Evolutionary conservation across 2,888 invertebrate genomes (phyloP), one percentile per base, ranked within the genome.

Genomic region (Melieria omissa): DNA sequence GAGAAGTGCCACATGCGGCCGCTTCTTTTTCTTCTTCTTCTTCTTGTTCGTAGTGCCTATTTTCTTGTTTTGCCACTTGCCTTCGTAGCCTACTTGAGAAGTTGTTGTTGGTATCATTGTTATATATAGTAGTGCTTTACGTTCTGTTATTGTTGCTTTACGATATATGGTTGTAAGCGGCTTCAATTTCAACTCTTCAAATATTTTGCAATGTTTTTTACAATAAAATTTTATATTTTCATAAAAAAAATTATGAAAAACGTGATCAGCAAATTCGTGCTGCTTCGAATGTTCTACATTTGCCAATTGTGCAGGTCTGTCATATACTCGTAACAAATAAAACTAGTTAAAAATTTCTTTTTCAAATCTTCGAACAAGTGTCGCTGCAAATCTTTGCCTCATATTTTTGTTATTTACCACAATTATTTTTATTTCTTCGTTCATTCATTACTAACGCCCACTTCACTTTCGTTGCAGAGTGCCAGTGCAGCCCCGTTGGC

Each of bases 401-500:
- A 58, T 14, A 41, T 41, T 41, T 66, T 47, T 65, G 8, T 14
- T 65, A 9, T 8, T 68, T 52, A 10, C 52, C 52, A 58, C 54
- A 12, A 10, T 49, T 49, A n/a, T 8, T 52, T 6, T 52, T 52
- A 52, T 29, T 70, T 71, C 14, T 62, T 60, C 42, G 12, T 16
- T 47, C 16, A 46, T 47, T 64, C 14, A n/a, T 52, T 52, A 9
- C 9, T 49, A 49, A 49, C 49, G 9, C 29, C 45, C 41, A 60
- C 52, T 70, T 73, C 68, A 71, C 76, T 80, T 78, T 87, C 83
- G 86, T 92, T 92, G 4, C 90, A 96, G 96, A 94, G 68, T 98
- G 97, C 84, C 92, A 92, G 79, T 98, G 98, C 85, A 92, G 93
- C 77, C 85, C 88, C n/a, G 82, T 90, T 66, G 95, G 95, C 4